Evolutionary conservation across 1,140 invertebrate species (phyloP), one percentile per base, ranked within the genome.

Genomic region (Drosophila ohnishii): DNA sequence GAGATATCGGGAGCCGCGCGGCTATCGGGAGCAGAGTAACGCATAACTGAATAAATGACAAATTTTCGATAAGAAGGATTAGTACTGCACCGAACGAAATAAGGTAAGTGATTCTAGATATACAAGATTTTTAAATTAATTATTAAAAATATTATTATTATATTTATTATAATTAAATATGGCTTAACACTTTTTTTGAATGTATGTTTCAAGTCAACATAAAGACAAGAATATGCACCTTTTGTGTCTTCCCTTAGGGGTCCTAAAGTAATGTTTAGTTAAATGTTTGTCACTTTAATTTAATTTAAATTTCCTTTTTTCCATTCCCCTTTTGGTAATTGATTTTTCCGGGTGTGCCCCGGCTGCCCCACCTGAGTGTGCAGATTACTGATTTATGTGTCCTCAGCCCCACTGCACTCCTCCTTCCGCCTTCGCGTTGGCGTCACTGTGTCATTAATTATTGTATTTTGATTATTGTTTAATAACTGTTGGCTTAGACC

Each of bases 401-500:
- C 40, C 45, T 28, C 19, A 14, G 59, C 19, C 28, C 32, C 37
- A 55, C 30, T 63, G 53, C 61, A 48, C 39, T 39, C 63, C 66
- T 45, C 61, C 16, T 35, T 55, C 66, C 67, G 45, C 44, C 30
- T 28, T 14, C 19, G 25, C 67, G 51, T 55, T 47, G 63, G 40
- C 67, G 48, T 70, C 51, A 40, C 65, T 11, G 62, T 62, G 56
- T 80, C 76, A 87, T 87, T 87, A 87, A 87, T 87, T 88, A 84
- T 78, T 67, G 75, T 88, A 84, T 83, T 72, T 76, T 79, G 80
- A 79, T 87, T 87, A 87, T 74, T 79, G 60, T 79, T 76, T 86
- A 87, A 86, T 88, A 79, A 73, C 60, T 59, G 47, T 25, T 44
- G 50, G 73, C 60, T 80, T 80, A 67, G 39, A 35, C 44, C 63